Evolutionary conservation across 2,888 invertebrate genomes (phyloP), one percentile per base, ranked within the genome.

Genomic region (Ophion ventricosus): DNA sequence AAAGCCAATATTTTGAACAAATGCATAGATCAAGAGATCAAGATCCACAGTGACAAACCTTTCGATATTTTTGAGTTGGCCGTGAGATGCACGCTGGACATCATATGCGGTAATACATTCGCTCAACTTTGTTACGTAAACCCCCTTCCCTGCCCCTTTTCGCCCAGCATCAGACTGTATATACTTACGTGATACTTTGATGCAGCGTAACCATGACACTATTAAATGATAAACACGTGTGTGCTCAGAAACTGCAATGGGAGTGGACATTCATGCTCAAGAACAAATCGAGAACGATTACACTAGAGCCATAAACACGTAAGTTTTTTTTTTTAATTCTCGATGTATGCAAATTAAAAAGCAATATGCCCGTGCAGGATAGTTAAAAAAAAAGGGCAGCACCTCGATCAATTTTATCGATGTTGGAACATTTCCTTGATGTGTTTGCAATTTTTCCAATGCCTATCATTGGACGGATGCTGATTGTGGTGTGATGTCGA

Each of bases 221-320:
- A 11, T 43, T 14, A 14, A 43, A 43, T 35, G 35, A 35, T 7
- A 8, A 35, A 35, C 8, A 35, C 8, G 35, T 67, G n/a, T 14
- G 17, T 11, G 35, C 10, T 29, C 20, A 94, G 95, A 96, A 90
- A 96, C 96, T 5, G 96, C 96, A 0, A 96, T 96, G 96, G 96
- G 96, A 0, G 93, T 94, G 1, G 90, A 93, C 72, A 92, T 96
- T 10, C 93, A 94, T 87, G 94, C 94, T 7, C 94, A 95, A 90
- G 93, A 94, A 57, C 91, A 94, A 57, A 84, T 87, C 1, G 93
- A 94, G 26, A 93, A 94, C 0, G 93, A 93, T 20, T 94, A 95
- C 86, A 94, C 94, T 0, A 90, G 92, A 63, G 94, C 95, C 8
- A 93, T 95, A 29, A 93, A 94, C 69, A 92, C 92, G 95, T 95